Evolutionary conservation across 2,888 invertebrate species (phyloP).

Genomic region (Pandemis corylana): DNA sequence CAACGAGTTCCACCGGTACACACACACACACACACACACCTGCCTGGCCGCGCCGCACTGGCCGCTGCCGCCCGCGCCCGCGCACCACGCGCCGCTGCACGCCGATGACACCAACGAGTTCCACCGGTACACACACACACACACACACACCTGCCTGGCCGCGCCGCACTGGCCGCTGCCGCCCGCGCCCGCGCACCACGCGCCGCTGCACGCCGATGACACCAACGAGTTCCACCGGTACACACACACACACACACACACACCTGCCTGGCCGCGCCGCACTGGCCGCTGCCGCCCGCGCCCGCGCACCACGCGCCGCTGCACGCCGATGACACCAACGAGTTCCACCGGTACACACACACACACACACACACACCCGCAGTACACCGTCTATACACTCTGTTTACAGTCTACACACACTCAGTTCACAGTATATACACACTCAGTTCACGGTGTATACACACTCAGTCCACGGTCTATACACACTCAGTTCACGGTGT

Average conservation of each 20-base stretch:
- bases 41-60: slow-evolving; percentile 96
- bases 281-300: slow-evolving; percentile 96
- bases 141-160: slow-evolving; percentile 92
- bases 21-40: no score
- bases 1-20: slow-evolving; percentile 92
- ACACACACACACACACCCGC: neutral
- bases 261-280: slow-evolving; percentile 94
- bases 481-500: neutral
- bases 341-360: slow-evolving; percentile 88
- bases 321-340: slow-evolving; percentile 98
- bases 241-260: no score
- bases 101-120: slow-evolving; percentile 99
- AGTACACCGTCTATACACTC: neutral
- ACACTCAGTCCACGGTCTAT: no score
- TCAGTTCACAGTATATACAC: no score
- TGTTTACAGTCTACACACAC: neutral
- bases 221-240: slow-evolving; percentile 95
- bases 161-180: slow-evolving; percentile 98
- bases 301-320: slow-evolving; percentile 97
- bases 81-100: slow-evolving; percentile 97
- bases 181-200: slow-evolving; percentile 93
- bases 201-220: slow-evolving; percentile 98
- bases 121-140: slow-evolving; percentile 86
- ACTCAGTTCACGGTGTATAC: neutral
- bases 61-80: slow-evolving; percentile 95